Conservation (phyloP, 2,888 invertebrate genomes). For the Hololepta plana region DNA sequence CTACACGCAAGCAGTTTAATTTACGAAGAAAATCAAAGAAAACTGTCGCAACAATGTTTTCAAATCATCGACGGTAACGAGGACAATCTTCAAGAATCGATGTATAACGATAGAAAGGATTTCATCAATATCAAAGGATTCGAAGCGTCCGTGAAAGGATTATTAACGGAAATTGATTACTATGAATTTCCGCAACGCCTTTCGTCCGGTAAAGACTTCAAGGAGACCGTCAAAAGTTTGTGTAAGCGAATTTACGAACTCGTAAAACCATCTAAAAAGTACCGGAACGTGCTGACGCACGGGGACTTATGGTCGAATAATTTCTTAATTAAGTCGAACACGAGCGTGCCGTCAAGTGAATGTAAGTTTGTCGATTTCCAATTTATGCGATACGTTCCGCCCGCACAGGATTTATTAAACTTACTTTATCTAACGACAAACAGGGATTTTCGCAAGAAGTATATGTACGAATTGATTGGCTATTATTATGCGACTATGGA, state of each 20-base stretch:
- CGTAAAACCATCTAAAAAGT: conserved; percentile 19
- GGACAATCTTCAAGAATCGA: too few species aligned
- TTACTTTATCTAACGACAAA: too few species aligned
- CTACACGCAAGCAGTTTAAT: too few species aligned
- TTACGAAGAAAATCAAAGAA: neutral
- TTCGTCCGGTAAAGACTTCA: conserved; percentile 14
- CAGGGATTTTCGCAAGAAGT: too few species aligned
- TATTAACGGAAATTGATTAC: conserved; percentile 15
- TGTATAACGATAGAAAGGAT: conserved; percentile 13
- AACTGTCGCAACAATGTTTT: too few species aligned
- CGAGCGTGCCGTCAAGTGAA: conserved; percentile 11
- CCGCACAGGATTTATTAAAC: conserved; percentile 41
- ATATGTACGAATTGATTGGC: too few species aligned
- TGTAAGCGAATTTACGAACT: too few species aligned
- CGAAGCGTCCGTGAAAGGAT: conserved; percentile 16
- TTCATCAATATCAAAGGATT: conserved; percentile 13
- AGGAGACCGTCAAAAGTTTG: too few species aligned
- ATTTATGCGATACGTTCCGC: conserved; percentile 36
- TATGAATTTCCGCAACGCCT: conserved; percentile 16
- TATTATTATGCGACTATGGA: too few species aligned
- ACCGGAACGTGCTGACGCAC: conserved; percentile 23
- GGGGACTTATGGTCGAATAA: conserved; percentile 23
- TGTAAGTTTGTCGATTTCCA: conserved; percentile 26
- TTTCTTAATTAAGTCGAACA: conserved; percentile 17
- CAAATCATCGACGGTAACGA: too few species aligned